These are phyloP conservation scores for Mormyrus proboscirostris DNA, from an alignment of 2,797 vertebrate species.

Conservation along the genomic window DNA sequence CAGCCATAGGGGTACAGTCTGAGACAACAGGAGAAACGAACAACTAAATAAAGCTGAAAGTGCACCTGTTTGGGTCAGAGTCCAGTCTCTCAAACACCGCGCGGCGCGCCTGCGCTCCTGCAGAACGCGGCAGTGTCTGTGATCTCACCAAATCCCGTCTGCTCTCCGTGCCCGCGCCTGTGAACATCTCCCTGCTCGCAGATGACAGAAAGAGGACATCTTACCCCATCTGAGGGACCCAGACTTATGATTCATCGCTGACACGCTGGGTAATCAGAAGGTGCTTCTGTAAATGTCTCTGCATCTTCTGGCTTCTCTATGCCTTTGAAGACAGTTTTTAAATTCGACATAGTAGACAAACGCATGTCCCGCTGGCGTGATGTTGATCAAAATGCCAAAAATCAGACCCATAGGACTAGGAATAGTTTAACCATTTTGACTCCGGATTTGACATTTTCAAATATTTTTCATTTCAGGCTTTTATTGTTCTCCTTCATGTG, in stretches of 20 bases:
- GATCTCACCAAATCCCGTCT: constrained; percentile 70
- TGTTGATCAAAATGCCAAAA: not conserved
- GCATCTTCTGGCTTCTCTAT: not conserved
- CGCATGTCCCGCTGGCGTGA: not conserved
- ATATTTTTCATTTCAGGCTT: not conserved
- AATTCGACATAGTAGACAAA: not conserved
- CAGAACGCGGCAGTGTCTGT: constrained; percentile 68
- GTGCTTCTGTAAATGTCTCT: not conserved
- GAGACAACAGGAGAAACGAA: not conserved
- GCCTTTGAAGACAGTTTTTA: not conserved
- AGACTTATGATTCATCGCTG: not conserved
- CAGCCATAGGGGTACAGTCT: not conserved
- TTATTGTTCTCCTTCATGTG: not conserved
- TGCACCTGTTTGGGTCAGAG: constrained; percentile 67
- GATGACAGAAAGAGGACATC: not conserved
- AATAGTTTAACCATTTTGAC: not conserved
- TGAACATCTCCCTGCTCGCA: not conserved
- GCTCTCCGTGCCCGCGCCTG: constrained; percentile 51
- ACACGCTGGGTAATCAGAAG: not conserved
- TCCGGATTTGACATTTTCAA: not conserved
- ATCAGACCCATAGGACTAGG: not conserved
- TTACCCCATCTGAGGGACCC: not conserved
- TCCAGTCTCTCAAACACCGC: constrained; percentile 79
- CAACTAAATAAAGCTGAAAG: not conserved
- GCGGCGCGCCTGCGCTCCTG: constrained; percentile 71